These are phyloP conservation scores for Castor canadensis DNA, from an alignment of 2,113 vertebrate species.

Conservation along the genomic window DNA sequence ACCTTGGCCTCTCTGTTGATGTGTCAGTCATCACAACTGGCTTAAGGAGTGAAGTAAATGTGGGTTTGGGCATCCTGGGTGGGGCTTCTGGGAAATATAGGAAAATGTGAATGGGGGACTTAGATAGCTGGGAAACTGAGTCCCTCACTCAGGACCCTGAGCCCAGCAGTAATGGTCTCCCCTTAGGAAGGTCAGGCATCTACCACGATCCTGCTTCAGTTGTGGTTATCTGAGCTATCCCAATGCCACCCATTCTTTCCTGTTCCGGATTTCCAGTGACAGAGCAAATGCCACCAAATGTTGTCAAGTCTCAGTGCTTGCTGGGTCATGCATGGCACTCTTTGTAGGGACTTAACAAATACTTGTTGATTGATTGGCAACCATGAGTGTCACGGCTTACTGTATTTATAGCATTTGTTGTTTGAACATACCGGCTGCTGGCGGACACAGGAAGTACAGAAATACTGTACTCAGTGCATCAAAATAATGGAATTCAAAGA, in stretches of 20 bases:
- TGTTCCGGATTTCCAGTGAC: background rate
- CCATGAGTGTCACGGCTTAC: background rate
- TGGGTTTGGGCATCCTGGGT: background rate
- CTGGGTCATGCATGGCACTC: accelerated
- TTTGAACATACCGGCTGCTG: background rate
- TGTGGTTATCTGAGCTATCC: background rate
- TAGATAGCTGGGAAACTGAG: background rate
- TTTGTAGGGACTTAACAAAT: background rate
- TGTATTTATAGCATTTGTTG: background rate
- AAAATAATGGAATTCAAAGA: constrained; percentile 36
- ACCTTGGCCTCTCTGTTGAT: constrained; percentile 83
- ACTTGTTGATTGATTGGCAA: background rate
- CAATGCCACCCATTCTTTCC: background rate
- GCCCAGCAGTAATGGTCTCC: background rate
- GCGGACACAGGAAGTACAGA: background rate
- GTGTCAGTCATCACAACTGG: constrained; percentile 77
- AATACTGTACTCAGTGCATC: background rate
- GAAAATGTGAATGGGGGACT: background rate
- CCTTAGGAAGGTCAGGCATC: background rate
- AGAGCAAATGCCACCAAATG: background rate
- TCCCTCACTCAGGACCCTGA: background rate
- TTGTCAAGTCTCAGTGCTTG: background rate
- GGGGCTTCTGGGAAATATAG: background rate
- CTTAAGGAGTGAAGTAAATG: background rate
- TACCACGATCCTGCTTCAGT: background rate